Conservation (phyloP, 2,113 vertebrate genomes). For the Sturnira hondurensis region DNA sequence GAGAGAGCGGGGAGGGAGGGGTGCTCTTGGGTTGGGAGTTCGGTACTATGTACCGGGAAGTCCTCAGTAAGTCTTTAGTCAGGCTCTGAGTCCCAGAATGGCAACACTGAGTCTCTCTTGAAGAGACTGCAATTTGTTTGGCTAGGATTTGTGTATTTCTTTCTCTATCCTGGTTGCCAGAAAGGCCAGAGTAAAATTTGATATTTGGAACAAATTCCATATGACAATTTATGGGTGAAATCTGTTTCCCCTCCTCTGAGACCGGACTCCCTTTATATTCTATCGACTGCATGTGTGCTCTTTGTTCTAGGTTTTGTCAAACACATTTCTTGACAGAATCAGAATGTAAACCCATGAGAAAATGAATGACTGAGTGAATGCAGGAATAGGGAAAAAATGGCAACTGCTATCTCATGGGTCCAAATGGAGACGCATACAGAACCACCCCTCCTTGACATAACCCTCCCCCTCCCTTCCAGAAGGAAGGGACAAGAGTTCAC, state of each 20-base stretch:
- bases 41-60: background rate
- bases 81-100: background rate
- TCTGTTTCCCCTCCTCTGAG: background rate
- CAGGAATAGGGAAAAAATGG: background rate
- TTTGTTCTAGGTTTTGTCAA: background rate
- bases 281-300: background rate
- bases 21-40: accelerated
- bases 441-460: background rate
- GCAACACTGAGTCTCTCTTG: background rate
- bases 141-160: background rate
- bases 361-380: background rate
- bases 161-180: background rate
- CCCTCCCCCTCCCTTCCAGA: background rate
- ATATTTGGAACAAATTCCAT: background rate
- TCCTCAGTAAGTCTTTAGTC: background rate
- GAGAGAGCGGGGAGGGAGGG: accelerated
- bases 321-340: background rate
- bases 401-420: background rate
- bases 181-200: background rate
- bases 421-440: background rate
- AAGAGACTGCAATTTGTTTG: background rate
- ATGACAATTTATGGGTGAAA: background rate
- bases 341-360: background rate
- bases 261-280: background rate
- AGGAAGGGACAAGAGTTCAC: background rate